Conservation (phyloP, 1,140 invertebrate species). For the Thalassaphorura encarpata region DNA sequence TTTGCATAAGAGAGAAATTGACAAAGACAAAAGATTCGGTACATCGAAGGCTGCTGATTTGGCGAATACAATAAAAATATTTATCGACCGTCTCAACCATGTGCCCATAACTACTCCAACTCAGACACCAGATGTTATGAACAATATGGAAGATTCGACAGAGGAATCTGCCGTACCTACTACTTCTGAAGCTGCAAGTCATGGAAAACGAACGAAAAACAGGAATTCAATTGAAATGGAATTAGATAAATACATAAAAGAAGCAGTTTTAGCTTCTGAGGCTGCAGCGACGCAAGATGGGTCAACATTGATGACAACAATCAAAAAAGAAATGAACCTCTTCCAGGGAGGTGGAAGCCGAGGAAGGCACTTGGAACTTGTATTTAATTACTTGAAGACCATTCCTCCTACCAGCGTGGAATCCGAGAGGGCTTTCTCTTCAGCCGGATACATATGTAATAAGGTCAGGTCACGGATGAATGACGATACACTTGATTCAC, state of each 20-base stretch:
- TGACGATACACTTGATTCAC: not conserved
- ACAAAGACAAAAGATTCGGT: not conserved
- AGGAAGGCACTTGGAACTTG: not conserved
- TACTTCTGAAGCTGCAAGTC: not conserved
- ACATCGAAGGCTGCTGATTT: not conserved
- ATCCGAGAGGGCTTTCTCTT: conserved; percentile 6
- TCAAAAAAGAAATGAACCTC: conserved; percentile 6
- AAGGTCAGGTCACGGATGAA: not conserved
- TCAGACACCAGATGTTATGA: not conserved
- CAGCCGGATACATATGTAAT: conserved; percentile 3
- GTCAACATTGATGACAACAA: not conserved
- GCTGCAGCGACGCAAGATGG: not conserved
- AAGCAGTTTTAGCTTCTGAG: not conserved
- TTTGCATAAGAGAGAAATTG: not conserved
- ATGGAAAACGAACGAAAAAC: not conserved
- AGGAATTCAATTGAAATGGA: not conserved
- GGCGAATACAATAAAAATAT: not conserved
- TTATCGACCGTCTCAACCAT: not conserved
- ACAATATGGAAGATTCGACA: not conserved
- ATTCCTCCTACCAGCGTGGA: conserved; percentile 6
- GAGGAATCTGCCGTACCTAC: not conserved
- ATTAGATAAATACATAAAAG: not conserved
- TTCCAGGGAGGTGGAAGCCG: not conserved
- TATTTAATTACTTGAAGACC: not conserved
- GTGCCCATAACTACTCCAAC: no score